phyloP scores from a whole-genome alignment of 2,113 vertebrate genomes.

The Gavialis gangeticus region DNA sequence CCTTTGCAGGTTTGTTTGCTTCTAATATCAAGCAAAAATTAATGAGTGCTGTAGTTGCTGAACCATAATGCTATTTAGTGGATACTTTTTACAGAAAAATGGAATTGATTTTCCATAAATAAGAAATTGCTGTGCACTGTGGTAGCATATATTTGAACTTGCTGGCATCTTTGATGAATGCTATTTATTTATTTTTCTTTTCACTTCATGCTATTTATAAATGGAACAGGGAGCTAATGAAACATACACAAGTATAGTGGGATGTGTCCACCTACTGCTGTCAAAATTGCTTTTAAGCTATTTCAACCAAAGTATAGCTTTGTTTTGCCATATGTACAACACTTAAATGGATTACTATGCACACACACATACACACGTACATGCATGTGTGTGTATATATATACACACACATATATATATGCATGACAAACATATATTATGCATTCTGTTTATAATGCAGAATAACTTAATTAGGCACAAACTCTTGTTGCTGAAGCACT shows the following conservation, averaged over 20 bases:
- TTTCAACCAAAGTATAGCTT: not conserved
- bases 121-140: not conserved
- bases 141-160: not conserved
- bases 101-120: constrained; percentile 11
- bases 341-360: not conserved
- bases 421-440: too few species aligned
- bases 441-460: not conserved
- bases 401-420: not conserved
- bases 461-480: not conserved
- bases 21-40: constrained; percentile 30
- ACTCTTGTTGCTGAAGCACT: not conserved
- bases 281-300: not conserved
- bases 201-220: not conserved
- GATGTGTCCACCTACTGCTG: not conserved
- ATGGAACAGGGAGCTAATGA: not conserved
- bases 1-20: not conserved
- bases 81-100: not conserved
- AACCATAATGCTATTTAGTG: constrained; percentile 11
- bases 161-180: constrained; percentile 4
- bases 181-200: constrained; percentile 2
- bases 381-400: not conserved
- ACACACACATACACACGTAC: too few species aligned
- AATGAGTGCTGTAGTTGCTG: not conserved
- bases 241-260: not conserved
- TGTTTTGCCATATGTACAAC: not conserved